phyloP scores from a whole-genome alignment of 1,140 invertebrate species.

The Pogonus chalceus region DNA sequence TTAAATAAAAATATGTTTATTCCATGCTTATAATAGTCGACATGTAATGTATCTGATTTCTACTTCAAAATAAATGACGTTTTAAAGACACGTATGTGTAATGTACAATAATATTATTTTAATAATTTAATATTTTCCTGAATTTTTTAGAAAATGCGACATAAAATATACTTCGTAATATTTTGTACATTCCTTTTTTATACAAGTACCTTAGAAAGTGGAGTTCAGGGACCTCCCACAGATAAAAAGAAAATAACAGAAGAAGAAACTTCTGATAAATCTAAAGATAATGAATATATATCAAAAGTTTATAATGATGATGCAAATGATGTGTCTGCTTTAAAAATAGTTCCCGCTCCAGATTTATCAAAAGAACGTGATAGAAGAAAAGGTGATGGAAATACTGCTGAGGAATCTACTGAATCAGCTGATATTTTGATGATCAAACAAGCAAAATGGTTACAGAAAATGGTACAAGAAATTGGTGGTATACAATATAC shows the following conservation, averaged over 20 bases:
- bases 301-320: not conserved
- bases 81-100: not conserved
- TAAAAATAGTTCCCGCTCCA: slow-evolving; percentile 14
- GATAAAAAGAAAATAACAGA: not conserved
- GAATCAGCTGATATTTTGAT: slow-evolving; percentile 23
- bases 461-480: slow-evolving; percentile 30
- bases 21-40: not conserved
- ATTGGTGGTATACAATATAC: slow-evolving; percentile 22
- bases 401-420: slow-evolving; percentile 11
- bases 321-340: not conserved
- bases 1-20: not conserved
- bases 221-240: not conserved
- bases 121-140: not conserved
- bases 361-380: slow-evolving; percentile 15
- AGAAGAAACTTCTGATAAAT: not conserved
- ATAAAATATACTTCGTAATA: not conserved
- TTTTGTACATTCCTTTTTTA: not conserved
- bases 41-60: not conserved
- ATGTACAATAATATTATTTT: not conserved
- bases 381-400: slow-evolving; percentile 4
- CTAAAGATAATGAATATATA: not conserved
- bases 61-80: not conserved
- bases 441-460: slow-evolving; percentile 27
- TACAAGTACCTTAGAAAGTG: not conserved
- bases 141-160: not conserved